Base-by-base conservation (phyloP, 2,888 invertebrate genomes). In the Xylota sylvarum region DNA sequence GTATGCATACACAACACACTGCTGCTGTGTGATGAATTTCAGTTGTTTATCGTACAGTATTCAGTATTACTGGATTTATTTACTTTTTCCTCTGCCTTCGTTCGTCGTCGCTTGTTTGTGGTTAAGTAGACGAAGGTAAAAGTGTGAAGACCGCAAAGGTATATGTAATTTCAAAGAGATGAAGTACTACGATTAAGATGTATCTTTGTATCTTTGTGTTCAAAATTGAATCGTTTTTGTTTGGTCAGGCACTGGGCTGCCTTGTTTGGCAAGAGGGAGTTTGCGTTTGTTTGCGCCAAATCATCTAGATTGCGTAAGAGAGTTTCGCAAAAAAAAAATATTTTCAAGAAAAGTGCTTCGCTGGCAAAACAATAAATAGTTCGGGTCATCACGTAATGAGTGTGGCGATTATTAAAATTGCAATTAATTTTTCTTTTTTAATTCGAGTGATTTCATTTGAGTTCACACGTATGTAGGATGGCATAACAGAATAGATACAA, bases 51-150 rank as follows among this genome's bases (percentile, higher is more conserved):
- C 74, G 60, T 83, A 40, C 70, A 72, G 72, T 72, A 23, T 3
- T 1, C 3, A 23, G n/a, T 3, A 46, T 58, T 82, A 64, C 77
- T 60, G 77, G 64, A 65, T 50, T 58, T 35, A 43, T 14, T 56
- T 64, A 5, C 40, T 55, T 50, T 50, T 73, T n/a, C 14, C 14
- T 10, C n/a, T 17, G 40, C 12, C 23, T 35, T 60, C 40, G 46
- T 52, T 65, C 52, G 58, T 23, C 35, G 23, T 19, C 40, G 37
- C 58, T 43, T 48, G n/a, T 50, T 46, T 62, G 80, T 37, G 80
- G 80, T 67, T 80, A 74, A 17, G 69, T 50, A 14, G 52, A 65
- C 23, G 77, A 77, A 83, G 82, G 77, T 77, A 82, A 76, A 70
- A 82, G 82, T 82, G 70, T 82, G 64, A 70, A 62, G 70, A 82